Conservation (phyloP, 1,140 invertebrate species). For the Aphaenogaster ashmeadi region DNA sequence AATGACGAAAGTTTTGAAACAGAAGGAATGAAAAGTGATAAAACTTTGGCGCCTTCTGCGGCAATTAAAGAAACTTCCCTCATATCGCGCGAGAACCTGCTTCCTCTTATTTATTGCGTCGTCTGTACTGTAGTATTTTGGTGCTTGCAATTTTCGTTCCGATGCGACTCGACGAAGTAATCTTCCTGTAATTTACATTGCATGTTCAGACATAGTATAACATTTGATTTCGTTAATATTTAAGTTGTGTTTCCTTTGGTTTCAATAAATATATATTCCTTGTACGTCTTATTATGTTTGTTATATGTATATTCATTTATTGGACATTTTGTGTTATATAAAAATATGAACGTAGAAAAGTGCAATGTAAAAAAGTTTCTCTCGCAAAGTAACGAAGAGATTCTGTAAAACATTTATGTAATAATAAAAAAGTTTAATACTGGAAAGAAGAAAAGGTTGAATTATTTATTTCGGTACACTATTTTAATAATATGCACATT, state of each 20-base stretch:
- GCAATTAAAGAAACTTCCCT: constrained; percentile 8
- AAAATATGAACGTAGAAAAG: constrained; percentile 13
- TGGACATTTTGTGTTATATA: background rate
- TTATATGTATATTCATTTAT: constrained; percentile 19
- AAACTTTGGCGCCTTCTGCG: background rate
- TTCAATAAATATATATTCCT: constrained; percentile 50
- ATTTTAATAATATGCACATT: background rate
- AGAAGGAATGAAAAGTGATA: background rate
- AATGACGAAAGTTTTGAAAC: background rate
- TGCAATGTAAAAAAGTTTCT: constrained; percentile 15
- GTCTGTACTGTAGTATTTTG: constrained; percentile 78
- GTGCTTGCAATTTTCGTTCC: constrained; percentile 76
- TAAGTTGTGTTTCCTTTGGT: background rate
- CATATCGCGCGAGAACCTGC: constrained; percentile 65
- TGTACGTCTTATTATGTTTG: constrained; percentile 43
- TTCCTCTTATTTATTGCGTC: constrained; percentile 73
- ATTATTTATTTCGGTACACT: background rate
- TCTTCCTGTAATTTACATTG: background rate
- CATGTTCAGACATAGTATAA: background rate
- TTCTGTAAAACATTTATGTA: background rate
- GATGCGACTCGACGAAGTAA: constrained; percentile 64
- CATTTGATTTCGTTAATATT: constrained; percentile 37
- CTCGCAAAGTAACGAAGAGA: background rate
- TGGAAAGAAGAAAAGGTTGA: background rate
- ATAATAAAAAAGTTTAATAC: constrained; percentile 17